Evolutionary conservation across 2,797 vertebrate genomes (phyloP), one percentile per base, ranked within the genome.

Genomic region (Coilia nasus): DNA sequence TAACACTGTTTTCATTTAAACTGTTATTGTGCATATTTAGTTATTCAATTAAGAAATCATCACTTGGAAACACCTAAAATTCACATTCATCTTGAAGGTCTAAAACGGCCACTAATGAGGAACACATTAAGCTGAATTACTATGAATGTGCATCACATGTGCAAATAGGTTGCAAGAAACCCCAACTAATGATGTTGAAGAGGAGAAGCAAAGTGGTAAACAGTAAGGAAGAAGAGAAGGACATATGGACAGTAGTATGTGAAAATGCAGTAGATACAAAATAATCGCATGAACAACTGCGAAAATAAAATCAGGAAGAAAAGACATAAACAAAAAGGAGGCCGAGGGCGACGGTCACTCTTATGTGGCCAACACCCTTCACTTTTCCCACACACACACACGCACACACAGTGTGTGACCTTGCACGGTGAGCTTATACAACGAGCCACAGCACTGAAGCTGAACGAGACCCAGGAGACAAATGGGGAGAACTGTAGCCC

Each of bases 381-480:
- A 12, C 25, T 2, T 11, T 11, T 67, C 25, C 62, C 62, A 6
- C 62, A 67, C 2, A 67, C 62, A 67, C 25, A 67, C 62, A 67
- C 62, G 15, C 25, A 67, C 62, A 67, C 62, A 67, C 23, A 54
- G 54, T 47, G 28, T 87, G n/a, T 67, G 62, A 67, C 62, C 62
- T 67, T 67, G 62, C 15, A 67, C 62, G 31, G 62, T 67, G 62
- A 67, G 62, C 62, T 67, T 67, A 67, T 12, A 67, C 62, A 67
- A 67, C 11, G 62, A 67, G 62, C 25, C 62, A 67, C 25, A 31
- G 62, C 62, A 67, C 62, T 31, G 62, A 67, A 31, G 23, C 12
- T 25, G 25, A 67, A 67, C 62, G 62, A 67, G 62, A 25, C 62
- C 62, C 62, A 28, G 14, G 62, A 14, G 62, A 67, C 25, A 28